Conservation (phyloP, 2,113 vertebrate genomes). For the Alces alces region DNA sequence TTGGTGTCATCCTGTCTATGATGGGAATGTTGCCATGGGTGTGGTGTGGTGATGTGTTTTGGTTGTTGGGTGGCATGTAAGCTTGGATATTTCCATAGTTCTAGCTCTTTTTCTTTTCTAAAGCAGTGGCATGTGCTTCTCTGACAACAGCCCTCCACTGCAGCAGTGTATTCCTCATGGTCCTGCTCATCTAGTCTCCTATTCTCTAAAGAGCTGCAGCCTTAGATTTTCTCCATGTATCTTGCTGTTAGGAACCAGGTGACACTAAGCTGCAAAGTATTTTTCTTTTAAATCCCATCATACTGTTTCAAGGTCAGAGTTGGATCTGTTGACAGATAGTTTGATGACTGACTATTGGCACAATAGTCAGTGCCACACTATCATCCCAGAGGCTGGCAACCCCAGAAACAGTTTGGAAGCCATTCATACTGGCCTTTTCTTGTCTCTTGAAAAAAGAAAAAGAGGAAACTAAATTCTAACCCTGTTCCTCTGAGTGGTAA, state of each 20-base stretch:
- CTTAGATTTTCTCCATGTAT: neutral
- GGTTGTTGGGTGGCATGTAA: slow-evolving; percentile 63
- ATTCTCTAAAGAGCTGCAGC: neutral
- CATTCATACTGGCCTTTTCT: neutral
- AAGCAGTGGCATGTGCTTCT: slow-evolving; percentile 68
- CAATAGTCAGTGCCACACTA: neutral
- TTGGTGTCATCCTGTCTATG: slow-evolving; percentile 62
- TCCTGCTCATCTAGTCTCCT: neutral
- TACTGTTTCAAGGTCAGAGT: slow-evolving; percentile 3
- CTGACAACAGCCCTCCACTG: slow-evolving; percentile 68
- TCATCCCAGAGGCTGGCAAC: neutral
- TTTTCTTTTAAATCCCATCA: neutral
- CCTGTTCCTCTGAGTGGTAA: neutral
- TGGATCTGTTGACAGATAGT: neutral
- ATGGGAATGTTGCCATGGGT: slow-evolving; percentile 53
- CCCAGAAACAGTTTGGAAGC: neutral
- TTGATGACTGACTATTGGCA: neutral
- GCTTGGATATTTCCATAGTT: slow-evolving; percentile 67
- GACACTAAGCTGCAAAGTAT: neutral
- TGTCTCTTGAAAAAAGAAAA: neutral
- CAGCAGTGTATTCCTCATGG: slow-evolving; percentile 44
- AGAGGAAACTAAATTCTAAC: neutral
- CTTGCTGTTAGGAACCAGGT: neutral
- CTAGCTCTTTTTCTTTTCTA: slow-evolving; percentile 73
- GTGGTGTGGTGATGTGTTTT: slow-evolving; percentile 55